Conservation (phyloP, 2,888 invertebrate species). For the Deroplatys truncata region DNA sequence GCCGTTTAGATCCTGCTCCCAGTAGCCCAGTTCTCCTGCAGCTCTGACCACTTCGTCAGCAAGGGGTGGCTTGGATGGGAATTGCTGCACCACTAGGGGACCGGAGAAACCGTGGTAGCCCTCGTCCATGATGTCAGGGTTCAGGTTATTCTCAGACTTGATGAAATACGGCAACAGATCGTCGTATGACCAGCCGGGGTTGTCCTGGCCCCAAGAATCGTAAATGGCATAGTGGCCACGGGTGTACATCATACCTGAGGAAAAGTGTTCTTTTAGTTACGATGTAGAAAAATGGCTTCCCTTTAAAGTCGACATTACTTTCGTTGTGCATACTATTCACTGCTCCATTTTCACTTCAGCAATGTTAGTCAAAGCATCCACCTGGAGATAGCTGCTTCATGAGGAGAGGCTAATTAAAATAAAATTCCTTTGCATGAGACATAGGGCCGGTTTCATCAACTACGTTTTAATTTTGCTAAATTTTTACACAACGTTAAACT, state of each 20-base stretch:
- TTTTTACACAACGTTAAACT: no score
- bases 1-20: conserved; percentile 42
- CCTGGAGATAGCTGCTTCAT: no score
- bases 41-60: conserved; percentile 42
- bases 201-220: conserved; percentile 60
- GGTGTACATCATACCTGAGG: conserved; percentile 51
- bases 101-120: conserved; percentile 44
- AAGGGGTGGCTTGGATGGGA: conserved; percentile 42
- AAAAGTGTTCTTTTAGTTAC: background rate
- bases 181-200: conserved; percentile 52
- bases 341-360: no score
- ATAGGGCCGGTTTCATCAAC: no score
- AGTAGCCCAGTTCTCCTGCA: conserved; percentile 42
- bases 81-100: conserved; percentile 42
- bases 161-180: conserved; percentile 41
- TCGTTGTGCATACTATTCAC: no score
- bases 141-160: conserved; percentile 40
- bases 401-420: no score
- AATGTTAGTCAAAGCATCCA: no score
- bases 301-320: no score
- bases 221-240: conserved; percentile 64
- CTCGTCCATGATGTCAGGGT: conserved; percentile 23
- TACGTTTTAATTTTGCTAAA: no score
- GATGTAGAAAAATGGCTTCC: no score
- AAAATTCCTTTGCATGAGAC: no score